These are phyloP conservation scores for Hypothenemus hampei DNA, from an alignment of 1,140 invertebrate species.

Conservation along the genomic window DNA sequence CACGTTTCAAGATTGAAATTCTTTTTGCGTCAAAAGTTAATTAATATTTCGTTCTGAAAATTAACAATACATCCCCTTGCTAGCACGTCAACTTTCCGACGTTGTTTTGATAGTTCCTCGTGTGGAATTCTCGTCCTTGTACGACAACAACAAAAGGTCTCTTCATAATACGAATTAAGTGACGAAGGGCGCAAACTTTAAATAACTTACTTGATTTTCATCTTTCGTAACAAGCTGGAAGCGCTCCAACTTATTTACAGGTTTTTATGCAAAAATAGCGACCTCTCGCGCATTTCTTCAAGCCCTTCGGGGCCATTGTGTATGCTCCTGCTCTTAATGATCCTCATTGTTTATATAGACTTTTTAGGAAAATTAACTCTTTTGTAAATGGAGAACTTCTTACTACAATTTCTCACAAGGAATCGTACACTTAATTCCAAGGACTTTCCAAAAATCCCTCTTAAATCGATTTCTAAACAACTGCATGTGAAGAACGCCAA, in stretches of 20 bases:
- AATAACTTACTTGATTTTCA: conserved; percentile 19
- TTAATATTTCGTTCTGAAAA: conserved; percentile 13
- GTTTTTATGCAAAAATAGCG: neutral
- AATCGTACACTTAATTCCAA: no score
- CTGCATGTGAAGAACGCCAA: no score
- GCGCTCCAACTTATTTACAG: conserved; percentile 12
- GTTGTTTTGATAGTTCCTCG: conserved; percentile 20
- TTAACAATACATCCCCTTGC: conserved; percentile 14
- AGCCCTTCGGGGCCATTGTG: no score
- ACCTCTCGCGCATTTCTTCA: neutral
- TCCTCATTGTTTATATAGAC: no score
- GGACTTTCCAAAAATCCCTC: no score
- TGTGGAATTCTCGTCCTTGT: conserved; percentile 13
- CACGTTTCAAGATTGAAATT: conserved; percentile 1
- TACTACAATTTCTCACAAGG: no score
- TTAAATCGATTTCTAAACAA: no score
- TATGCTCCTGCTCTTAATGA: no score
- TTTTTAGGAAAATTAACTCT: no score
- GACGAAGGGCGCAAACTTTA: conserved; percentile 14
- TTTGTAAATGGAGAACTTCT: no score
- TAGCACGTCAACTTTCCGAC: conserved; percentile 17
- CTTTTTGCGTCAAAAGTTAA: neutral
- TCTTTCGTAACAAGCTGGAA: conserved; percentile 14
- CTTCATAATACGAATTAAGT: conserved; percentile 22
- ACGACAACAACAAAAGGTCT: conserved; percentile 20